Conservation (phyloP, 2,113 vertebrate species). For the Lathamus discolor region DNA sequence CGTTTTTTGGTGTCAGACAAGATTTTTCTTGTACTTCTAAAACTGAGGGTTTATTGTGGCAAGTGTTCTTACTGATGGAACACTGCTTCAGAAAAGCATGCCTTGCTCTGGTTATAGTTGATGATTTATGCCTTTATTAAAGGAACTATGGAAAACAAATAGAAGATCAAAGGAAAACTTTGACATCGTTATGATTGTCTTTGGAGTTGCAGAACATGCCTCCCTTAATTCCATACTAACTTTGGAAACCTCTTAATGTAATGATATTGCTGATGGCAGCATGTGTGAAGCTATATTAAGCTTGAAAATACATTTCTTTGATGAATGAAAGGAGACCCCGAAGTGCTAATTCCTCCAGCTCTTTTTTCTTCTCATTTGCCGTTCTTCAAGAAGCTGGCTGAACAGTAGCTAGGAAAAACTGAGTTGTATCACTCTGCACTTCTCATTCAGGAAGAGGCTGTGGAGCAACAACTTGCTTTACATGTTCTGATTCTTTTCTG, state of each 20-base stretch:
- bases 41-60: not conserved
- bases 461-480: not conserved
- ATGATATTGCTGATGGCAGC: slow-evolving; percentile 50
- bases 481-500: not conserved
- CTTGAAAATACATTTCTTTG: slow-evolving; percentile 34
- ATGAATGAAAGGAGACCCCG: slow-evolving; percentile 35
- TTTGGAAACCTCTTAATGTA: slow-evolving; percentile 16
- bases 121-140: not conserved
- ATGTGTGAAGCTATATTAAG: slow-evolving; percentile 16
- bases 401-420: not conserved
- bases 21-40: not conserved
- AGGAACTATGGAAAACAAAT: slow-evolving; percentile 1
- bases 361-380: not conserved
- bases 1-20: not conserved
- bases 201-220: not conserved
- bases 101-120: not conserved
- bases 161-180: slow-evolving; percentile 40
- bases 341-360: slow-evolving; percentile 47
- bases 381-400: not conserved
- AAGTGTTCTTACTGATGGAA: not conserved
- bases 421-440: not conserved
- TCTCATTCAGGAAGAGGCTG: not conserved
- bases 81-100: not conserved
- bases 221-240: slow-evolving; percentile 18
- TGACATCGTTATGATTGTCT: not conserved